phyloP scores from a whole-genome alignment of 2,113 vertebrate genomes.

The Sturnus vulgaris region DNA sequence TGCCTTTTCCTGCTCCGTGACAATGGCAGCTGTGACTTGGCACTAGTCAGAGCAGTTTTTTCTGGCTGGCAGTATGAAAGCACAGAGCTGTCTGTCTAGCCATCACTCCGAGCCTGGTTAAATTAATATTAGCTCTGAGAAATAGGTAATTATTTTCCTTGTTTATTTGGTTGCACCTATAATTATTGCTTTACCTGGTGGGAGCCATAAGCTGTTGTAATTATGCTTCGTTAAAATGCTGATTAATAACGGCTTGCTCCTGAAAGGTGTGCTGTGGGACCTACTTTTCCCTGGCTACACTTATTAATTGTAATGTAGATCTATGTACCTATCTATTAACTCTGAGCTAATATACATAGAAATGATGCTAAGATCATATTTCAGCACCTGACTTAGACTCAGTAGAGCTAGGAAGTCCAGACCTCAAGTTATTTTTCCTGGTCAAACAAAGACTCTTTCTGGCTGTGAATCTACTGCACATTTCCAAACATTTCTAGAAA shows the following conservation, averaged over 20 bases:
- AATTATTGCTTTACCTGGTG: conserved; percentile 72
- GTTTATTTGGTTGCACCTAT: conserved; percentile 71
- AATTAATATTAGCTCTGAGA: conserved; percentile 71
- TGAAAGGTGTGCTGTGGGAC: conserved; percentile 54
- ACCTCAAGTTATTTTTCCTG: neutral
- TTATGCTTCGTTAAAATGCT: conserved; percentile 75
- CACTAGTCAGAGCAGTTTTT: neutral
- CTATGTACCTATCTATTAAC: conserved; percentile 64
- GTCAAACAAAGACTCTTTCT: neutral
- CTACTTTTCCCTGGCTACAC: conserved; percentile 43
- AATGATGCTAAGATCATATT: conserved; percentile 32
- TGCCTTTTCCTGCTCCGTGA: neutral
- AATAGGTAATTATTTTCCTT: conserved; percentile 63
- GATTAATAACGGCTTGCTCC: conserved; percentile 70
- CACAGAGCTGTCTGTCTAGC: conserved; percentile 34
- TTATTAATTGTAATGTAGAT: conserved; percentile 62
- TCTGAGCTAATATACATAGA: conserved; percentile 43
- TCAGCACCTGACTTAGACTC: neutral
- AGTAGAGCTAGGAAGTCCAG: neutral
- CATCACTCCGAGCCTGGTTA: conserved; percentile 50
- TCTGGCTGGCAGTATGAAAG: neutral
- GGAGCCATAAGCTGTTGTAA: conserved; percentile 72
- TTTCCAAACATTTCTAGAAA: neutral
- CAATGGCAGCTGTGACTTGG: neutral
- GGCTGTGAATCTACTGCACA: neutral